phyloP scores from a whole-genome alignment of 1,140 invertebrate genomes.

The Platyscapa corneri region DNA sequence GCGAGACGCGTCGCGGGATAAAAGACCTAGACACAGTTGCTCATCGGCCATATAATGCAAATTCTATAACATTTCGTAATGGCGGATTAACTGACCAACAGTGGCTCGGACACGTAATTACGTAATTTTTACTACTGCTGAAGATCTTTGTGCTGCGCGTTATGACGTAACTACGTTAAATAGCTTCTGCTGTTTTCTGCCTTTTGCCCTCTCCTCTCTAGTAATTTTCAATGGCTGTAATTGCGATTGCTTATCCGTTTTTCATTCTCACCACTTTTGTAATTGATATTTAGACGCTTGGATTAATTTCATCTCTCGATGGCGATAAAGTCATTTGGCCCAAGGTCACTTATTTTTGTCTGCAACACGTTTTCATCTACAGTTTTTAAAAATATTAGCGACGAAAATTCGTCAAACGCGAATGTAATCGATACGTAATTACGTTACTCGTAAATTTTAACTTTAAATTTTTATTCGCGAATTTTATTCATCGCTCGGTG shows the following conservation, averaged over 20 bases:
- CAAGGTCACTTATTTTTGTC: no score
- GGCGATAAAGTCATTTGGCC: neutral
- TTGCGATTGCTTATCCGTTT: neutral
- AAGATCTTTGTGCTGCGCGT: constrained; percentile 12
- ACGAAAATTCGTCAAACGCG: no score
- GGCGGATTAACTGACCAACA: constrained; percentile 59
- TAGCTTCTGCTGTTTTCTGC: constrained; percentile 6
- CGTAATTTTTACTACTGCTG: constrained; percentile 16
- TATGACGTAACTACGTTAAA: constrained; percentile 36
- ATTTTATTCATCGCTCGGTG: no score
- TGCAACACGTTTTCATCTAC: no score
- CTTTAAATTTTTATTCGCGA: no score
- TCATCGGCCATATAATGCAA: constrained; percentile 62
- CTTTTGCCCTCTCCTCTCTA: neutral
- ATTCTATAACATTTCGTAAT: constrained; percentile 63
- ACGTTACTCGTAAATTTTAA: no score
- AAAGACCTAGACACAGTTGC: constrained; percentile 64
- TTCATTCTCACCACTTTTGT: neutral
- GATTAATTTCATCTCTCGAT: neutral
- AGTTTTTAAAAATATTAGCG: no score
- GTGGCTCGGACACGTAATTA: constrained; percentile 42
- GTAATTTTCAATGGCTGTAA: neutral
- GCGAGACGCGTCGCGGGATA: neutral
- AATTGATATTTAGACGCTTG: neutral
- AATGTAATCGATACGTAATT: no score